A percentile compares a stretch with the other conserved stretches of the same genome.
These are phyloP conservation scores for Epsilonema sp. DNA, from an alignment of 2,888 invertebrate species.

Conservation along the genomic window DNA sequence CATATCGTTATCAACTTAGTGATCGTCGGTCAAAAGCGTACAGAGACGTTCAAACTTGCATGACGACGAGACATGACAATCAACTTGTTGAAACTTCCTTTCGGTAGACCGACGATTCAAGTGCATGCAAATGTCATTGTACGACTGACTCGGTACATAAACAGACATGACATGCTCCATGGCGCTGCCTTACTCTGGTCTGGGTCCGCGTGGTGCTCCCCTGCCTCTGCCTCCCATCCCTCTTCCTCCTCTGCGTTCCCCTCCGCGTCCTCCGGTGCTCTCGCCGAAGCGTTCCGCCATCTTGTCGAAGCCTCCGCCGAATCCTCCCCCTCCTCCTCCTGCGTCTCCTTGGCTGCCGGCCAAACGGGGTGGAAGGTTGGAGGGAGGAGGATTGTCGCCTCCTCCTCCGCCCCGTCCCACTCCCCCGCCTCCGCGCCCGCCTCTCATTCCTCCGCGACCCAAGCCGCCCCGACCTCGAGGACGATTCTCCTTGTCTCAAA, in stretches of 20 bases:
- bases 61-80: no score
- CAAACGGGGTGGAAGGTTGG: not conserved
- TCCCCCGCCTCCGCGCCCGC: not conserved
- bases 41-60: no score
- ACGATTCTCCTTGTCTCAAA: not conserved
- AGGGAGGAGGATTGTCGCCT: no score
- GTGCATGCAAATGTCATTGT: no score
- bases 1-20: no score
- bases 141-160: no score
- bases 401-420: not conserved
- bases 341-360: not conserved
- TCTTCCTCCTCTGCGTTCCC: not conserved
- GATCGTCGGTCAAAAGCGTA: no score
- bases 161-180: no score
- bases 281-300: constrained; percentile 3
- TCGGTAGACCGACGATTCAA: no score
- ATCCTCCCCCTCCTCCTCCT: no score
- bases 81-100: no score
- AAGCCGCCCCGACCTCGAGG: not conserved
- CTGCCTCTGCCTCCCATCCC: not conserved
- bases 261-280: not conserved
- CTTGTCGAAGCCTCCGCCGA: not conserved
- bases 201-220: not conserved
- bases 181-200: no score
- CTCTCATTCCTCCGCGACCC: not conserved